phyloP scores from a whole-genome alignment of 2,888 invertebrate genomes.

The Scaptomyza caliginosa region DNA sequence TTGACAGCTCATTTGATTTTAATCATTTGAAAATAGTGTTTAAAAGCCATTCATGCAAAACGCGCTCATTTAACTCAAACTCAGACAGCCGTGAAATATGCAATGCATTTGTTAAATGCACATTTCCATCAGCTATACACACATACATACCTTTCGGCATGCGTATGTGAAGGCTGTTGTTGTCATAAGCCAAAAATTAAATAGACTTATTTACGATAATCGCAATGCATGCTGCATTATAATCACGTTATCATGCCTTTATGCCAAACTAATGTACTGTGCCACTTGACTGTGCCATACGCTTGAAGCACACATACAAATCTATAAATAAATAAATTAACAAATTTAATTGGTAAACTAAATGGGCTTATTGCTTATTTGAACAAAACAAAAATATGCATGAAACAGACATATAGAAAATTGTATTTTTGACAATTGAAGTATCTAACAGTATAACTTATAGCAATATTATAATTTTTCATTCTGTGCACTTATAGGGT shows the following conservation, averaged over 20 bases:
- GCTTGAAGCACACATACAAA: not conserved
- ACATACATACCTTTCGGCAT: not conserved
- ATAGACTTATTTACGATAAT: conserved; percentile 16
- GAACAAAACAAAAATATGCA: too few species aligned
- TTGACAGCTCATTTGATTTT: conserved; percentile 67
- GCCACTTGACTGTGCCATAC: not conserved
- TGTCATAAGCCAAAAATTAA: conserved; percentile 37
- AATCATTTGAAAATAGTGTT: conserved; percentile 46
- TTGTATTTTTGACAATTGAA: too few species aligned
- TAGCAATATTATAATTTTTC: too few species aligned
- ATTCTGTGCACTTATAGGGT: too few species aligned
- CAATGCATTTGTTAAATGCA: conserved; percentile 30
- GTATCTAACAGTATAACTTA: too few species aligned
- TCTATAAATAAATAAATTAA: too few species aligned
- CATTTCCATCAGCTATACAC: conserved; percentile 1
- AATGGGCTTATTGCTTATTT: too few species aligned
- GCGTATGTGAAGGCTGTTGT: not conserved
- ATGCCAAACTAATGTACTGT: not conserved
- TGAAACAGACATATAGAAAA: too few species aligned
- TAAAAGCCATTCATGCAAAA: conserved; percentile 31
- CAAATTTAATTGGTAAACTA: too few species aligned
- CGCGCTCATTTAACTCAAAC: conserved; percentile 1
- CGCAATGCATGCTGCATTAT: conserved; percentile 4
- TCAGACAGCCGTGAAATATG: conserved; percentile 43
- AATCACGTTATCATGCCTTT: not conserved